Conservation (phyloP, 2,797 vertebrate genomes). For the Pogonophryne albipinna region DNA sequence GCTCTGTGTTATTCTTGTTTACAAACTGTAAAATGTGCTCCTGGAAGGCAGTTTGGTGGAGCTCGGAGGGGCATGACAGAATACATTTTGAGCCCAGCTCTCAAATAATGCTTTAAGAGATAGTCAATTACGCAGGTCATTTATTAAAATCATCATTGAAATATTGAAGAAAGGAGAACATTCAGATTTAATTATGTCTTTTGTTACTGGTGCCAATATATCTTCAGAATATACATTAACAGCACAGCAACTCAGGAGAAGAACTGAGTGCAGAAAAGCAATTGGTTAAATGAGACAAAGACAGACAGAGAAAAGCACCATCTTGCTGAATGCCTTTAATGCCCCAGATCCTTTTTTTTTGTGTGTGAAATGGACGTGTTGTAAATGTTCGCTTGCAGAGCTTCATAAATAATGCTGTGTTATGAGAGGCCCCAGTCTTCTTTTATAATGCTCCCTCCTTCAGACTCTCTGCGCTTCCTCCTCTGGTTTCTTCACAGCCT, state of each 20-base stretch:
- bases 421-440: constrained; percentile 37
- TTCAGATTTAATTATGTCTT: neutral
- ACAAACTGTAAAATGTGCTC: neutral
- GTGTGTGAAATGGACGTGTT: constrained; percentile 31
- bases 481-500: constrained; percentile 39
- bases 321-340: constrained; percentile 24
- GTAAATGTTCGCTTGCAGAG: constrained; percentile 37
- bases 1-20: neutral
- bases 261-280: neutral
- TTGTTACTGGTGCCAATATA: neutral
- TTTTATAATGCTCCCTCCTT: constrained; percentile 16
- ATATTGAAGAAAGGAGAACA: neutral
- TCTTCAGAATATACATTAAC: neutral
- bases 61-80: neutral
- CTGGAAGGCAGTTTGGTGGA: no score
- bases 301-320: neutral
- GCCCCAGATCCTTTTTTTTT: constrained; percentile 21
- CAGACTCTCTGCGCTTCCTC: constrained; percentile 3
- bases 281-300: neutral
- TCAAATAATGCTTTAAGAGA: constrained; percentile 11
- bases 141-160: neutral
- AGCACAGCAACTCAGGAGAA: neutral
- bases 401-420: constrained; percentile 57
- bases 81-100: neutral
- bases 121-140: neutral